Conservation (phyloP, 1,140 invertebrate genomes). For the Eufriesea mexicana region DNA sequence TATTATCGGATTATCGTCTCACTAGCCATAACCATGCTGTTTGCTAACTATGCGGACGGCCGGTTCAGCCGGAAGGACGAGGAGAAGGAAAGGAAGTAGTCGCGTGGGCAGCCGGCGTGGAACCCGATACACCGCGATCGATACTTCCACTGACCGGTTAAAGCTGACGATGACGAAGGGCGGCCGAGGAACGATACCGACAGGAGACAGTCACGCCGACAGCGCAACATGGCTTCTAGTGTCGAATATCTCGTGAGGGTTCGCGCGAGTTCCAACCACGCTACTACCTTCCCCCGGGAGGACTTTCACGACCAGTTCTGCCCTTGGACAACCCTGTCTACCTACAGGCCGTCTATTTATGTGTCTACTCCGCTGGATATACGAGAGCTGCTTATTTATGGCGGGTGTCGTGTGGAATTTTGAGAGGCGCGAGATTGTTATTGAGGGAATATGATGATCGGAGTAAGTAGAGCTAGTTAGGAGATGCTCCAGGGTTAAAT, state of each 20-base stretch:
- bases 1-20: conserved; percentile 26
- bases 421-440: not conserved
- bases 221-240: conserved; percentile 66
- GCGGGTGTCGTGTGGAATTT: not conserved
- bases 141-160: conserved; percentile 49
- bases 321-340: not conserved
- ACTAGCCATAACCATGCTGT: not conserved
- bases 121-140: conserved; percentile 64
- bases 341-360: conserved; percentile 17
- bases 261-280: conserved; percentile 41
- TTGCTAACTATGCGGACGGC: not conserved
- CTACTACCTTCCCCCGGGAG: not conserved
- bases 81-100: conserved; percentile 51
- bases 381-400: conserved; percentile 4
- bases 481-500: too few species aligned
- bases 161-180: conserved; percentile 49
- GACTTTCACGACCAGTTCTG: conserved; percentile 27
- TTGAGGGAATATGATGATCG: not conserved
- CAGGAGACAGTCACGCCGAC: conserved; percentile 43
- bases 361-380: not conserved
- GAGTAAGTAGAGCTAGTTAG: not conserved
- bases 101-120: conserved; percentile 52
- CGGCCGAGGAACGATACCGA: conserved; percentile 28
- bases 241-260: conserved; percentile 67
- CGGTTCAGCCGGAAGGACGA: conserved; percentile 15